These are phyloP conservation scores for Chelonus insularis DNA, from an alignment of 1,140 invertebrate genomes.

Conservation along the genomic window DNA sequence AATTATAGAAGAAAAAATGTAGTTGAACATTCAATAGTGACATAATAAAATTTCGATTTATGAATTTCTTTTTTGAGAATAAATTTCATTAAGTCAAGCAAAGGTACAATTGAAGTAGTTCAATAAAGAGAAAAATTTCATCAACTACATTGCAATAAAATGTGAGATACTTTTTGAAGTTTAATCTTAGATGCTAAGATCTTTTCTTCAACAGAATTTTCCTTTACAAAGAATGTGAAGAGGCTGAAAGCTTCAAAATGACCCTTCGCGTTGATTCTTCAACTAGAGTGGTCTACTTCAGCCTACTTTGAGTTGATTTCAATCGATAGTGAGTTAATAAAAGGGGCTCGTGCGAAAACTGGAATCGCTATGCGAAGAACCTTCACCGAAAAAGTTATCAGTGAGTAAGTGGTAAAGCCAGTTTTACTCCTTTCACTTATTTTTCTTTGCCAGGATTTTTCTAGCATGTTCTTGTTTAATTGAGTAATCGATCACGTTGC, in stretches of 20 bases:
- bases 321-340: conserved; percentile 1
- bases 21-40: too few relatives aligned
- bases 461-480: background rate
- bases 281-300: conserved; percentile 1
- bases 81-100: too few relatives aligned
- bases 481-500: conserved; percentile 9
- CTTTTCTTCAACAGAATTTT: background rate
- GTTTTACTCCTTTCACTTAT: background rate
- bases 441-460: background rate
- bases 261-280: background rate
- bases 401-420: background rate
- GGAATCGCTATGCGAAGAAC: background rate
- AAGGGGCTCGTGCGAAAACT: background rate
- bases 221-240: background rate
- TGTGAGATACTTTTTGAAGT: too few relatives aligned
- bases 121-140: too few relatives aligned
- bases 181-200: too few relatives aligned
- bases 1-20: too few relatives aligned
- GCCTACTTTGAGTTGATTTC: background rate
- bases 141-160: too few relatives aligned
- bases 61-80: too few relatives aligned
- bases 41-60: too few relatives aligned
- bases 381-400: background rate
- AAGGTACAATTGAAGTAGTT: too few relatives aligned
- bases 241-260: background rate